Conservation (phyloP, 2,113 vertebrate genomes). For the Hyperoodon ampullatus region DNA sequence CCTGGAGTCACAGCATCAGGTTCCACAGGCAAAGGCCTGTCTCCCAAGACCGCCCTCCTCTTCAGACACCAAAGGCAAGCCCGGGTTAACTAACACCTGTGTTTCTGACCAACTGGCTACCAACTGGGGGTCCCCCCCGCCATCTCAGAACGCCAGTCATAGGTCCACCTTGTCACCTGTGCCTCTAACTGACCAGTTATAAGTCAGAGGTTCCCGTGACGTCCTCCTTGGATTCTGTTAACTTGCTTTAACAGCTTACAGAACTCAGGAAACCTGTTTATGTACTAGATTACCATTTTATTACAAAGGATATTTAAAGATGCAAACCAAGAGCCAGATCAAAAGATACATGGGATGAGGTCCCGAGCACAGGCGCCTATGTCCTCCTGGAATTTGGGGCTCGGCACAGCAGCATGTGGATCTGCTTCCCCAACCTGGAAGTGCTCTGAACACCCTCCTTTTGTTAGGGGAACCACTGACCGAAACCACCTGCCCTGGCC, state of each 20-base stretch:
- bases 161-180: background rate
- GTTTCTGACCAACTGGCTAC: background rate
- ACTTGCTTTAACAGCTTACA: background rate
- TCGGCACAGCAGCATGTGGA: accelerated
- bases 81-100: too few species aligned
- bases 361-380: accelerated
- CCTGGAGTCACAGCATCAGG: background rate
- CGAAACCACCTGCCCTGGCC: too few species aligned
- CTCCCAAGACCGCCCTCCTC: background rate
- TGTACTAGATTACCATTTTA: background rate
- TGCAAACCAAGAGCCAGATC: background rate
- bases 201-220: too few species aligned
- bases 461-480: too few species aligned
- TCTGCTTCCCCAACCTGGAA: background rate
- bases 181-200: background rate
- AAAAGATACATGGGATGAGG: background rate
- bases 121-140: too few species aligned
- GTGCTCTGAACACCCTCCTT: background rate
- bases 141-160: background rate
- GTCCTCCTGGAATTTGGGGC: background rate
- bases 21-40: background rate
- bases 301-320: background rate
- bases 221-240: background rate
- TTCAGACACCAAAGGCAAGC: background rate
- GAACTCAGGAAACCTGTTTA: too few species aligned